Percentiles rank a stretch among this genome's conserved stretches.
These are phyloP conservation scores for Platysteira castanea DNA, from an alignment of 2,113 vertebrate species.

Conservation along the genomic window DNA sequence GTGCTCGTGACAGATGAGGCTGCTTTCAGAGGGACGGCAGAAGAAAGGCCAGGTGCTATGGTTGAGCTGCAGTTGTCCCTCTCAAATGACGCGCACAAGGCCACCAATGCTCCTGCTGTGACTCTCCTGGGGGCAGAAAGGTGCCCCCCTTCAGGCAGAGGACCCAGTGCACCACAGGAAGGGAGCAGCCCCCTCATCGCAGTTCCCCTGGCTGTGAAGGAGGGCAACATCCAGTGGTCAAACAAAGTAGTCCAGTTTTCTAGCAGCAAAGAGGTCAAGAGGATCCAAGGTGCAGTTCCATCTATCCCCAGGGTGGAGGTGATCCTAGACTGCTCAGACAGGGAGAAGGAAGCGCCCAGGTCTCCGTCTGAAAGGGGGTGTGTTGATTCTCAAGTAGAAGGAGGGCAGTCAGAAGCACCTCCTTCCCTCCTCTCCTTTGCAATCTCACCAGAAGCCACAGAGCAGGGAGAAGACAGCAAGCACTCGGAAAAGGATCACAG, in stretches of 20 bases:
- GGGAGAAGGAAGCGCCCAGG: slow-evolving; percentile 72
- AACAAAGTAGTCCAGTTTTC: slow-evolving; percentile 70
- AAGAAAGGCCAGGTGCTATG: slow-evolving; percentile 63
- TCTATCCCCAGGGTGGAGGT: slow-evolving; percentile 80
- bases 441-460: slow-evolving; percentile 81
- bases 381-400: slow-evolving; percentile 83
- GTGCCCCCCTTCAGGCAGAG: slow-evolving; percentile 22
- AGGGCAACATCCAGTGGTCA: slow-evolving; percentile 54
- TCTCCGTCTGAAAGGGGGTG: slow-evolving; percentile 75
- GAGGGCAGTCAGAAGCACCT: slow-evolving; percentile 83
- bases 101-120: slow-evolving; percentile 55
- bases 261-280: slow-evolving; percentile 62
- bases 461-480: slow-evolving; percentile 78
- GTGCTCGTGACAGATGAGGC: slow-evolving; percentile 13
- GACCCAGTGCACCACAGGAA: not conserved
- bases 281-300: slow-evolving; percentile 59
- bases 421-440: slow-evolving; percentile 85
- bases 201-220: slow-evolving; percentile 3
- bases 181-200: slow-evolving; percentile 6
- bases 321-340: slow-evolving; percentile 75
- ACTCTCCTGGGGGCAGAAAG: slow-evolving; percentile 70
- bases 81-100: slow-evolving; percentile 61
- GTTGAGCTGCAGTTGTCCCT: slow-evolving; percentile 88
- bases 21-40: slow-evolving; percentile 16
- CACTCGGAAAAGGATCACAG: slow-evolving; percentile 81